Conservation (phyloP, 1,140 invertebrate genomes). For the Pectinophora gossypiella region DNA sequence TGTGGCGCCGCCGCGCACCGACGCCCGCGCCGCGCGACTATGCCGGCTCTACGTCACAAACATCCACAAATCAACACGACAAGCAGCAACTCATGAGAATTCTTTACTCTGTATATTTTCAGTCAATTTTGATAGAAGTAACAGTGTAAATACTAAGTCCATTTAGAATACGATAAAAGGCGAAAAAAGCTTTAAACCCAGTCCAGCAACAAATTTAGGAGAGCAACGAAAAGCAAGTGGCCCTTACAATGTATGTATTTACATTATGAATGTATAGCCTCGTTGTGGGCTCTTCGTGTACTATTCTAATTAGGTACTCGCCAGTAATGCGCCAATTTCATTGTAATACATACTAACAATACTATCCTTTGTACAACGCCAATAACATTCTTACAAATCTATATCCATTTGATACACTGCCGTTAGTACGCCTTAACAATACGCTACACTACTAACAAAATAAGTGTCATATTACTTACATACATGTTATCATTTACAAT, state of each 20-base stretch:
- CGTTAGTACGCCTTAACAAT: conserved; percentile 61
- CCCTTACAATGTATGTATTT: conserved; percentile 57
- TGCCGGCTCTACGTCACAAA: not conserved
- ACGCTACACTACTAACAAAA: conserved; percentile 68
- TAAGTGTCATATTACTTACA: conserved; percentile 72
- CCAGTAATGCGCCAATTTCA: conserved; percentile 74
- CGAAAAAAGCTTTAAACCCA: conserved; percentile 19
- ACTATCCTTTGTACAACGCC: conserved; percentile 73
- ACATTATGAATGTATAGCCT: conserved; percentile 64
- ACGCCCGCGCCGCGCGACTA: not conserved
- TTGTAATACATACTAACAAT: conserved; percentile 65
- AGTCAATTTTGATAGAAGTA: conserved; percentile 20
- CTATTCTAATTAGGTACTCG: conserved; percentile 74
- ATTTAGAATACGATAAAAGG: conserved; percentile 21
- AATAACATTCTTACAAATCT: conserved; percentile 67
- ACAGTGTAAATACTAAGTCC: conserved; percentile 15
- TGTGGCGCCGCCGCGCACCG: not conserved
- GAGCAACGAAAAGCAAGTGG: conserved; percentile 55
- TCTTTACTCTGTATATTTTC: conserved; percentile 12
- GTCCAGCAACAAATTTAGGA: conserved; percentile 33
- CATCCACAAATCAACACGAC: conserved; percentile 25
- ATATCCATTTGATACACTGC: conserved; percentile 61
- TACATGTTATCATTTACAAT: conserved; percentile 59
- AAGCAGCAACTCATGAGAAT: conserved; percentile 31
- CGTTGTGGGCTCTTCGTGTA: conserved; percentile 55